Evolutionary conservation across 2,888 invertebrate genomes (phyloP).

Genomic region (Drosophila kuntzei): DNA sequence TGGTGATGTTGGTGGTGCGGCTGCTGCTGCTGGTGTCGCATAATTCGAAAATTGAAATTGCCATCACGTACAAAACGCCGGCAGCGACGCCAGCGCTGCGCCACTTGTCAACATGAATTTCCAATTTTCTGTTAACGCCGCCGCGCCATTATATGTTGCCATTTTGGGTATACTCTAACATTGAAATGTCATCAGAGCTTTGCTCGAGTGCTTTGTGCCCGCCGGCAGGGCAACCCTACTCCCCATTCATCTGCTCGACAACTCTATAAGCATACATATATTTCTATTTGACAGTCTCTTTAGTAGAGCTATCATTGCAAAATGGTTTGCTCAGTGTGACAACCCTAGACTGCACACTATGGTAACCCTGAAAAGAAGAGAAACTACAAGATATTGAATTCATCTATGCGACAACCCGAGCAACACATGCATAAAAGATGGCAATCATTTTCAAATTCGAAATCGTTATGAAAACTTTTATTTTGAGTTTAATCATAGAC

Average conservation of each 20-base stretch:
- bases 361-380: neutral
- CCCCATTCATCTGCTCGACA: neutral
- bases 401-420: neutral
- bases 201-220: slow-evolving; percentile 1
- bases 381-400: neutral
- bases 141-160: slow-evolving; percentile 33
- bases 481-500: no score
- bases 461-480: neutral
- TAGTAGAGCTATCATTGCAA: no score
- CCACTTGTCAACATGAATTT: slow-evolving; percentile 80
- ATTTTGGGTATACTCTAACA: slow-evolving; percentile 45
- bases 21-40: slow-evolving; percentile 31
- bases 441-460: neutral
- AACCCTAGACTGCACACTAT: neutral
- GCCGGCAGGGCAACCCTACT: neutral
- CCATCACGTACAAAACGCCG: slow-evolving; percentile 68
- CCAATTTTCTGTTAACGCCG: slow-evolving; percentile 65
- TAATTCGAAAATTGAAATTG: slow-evolving; percentile 73
- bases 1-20: slow-evolving; percentile 5
- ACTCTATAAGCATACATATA: neutral
- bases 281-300: no score
- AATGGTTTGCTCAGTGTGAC: no score
- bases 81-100: slow-evolving; percentile 55
- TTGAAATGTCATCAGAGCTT: slow-evolving; percentile 6
- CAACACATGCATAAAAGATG: neutral